Evolutionary conservation across 2,888 invertebrate species (phyloP).

Genomic region (Eupithecia vulgata): DNA sequence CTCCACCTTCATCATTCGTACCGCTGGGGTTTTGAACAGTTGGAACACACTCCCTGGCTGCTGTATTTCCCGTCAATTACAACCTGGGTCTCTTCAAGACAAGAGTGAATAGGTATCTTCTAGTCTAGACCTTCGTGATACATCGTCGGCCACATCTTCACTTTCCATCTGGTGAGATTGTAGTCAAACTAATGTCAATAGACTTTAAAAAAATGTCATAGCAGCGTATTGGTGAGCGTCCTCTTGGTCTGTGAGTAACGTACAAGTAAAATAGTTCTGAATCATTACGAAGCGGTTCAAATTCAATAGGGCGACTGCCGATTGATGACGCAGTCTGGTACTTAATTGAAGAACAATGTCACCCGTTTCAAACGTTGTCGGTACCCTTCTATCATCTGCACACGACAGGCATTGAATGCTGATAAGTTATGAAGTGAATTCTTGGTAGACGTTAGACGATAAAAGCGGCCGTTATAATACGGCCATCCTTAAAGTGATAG

Average conservation of each 20-base stretch:
- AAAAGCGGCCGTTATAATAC: not conserved
- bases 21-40: too few relatives aligned
- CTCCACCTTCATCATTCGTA: too few relatives aligned
- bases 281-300: not conserved
- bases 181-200: too few relatives aligned
- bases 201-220: too few relatives aligned
- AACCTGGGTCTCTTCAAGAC: too few relatives aligned
- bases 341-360: slow-evolving; percentile 27
- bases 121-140: too few relatives aligned
- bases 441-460: not conserved
- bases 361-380: slow-evolving; percentile 22
- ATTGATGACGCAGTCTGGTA: not conserved
- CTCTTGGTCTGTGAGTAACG: not conserved
- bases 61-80: too few relatives aligned
- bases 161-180: too few relatives aligned
- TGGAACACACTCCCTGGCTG: too few relatives aligned
- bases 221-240: not conserved
- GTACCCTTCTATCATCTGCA: slow-evolving; percentile 38
- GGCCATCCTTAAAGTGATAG: not conserved
- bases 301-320: not conserved
- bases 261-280: not conserved
- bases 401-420: slow-evolving; percentile 43
- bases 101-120: too few relatives aligned
- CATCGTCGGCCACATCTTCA: too few relatives aligned
- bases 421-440: slow-evolving; percentile 32